Evolutionary conservation across 2,888 invertebrate species (phyloP), one percentile per base, ranked within the genome.

Genomic region (Lordiphosa andalusiaca): DNA sequence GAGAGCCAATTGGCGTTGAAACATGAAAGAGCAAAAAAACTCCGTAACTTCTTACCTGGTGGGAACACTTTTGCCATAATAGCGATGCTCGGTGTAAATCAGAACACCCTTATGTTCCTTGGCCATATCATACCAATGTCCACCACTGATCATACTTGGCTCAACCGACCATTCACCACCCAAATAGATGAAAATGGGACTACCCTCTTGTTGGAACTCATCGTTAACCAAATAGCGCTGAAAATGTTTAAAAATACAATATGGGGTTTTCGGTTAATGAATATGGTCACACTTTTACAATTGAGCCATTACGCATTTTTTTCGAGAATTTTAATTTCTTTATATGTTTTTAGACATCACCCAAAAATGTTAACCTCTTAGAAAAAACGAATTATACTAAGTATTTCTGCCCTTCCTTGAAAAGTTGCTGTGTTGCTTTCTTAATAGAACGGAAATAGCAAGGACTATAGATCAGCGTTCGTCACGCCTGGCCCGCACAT

Each of bases 1-100:
- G 10, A 1, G 7, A 0, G 1, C 0, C 5, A 5, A 40, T 1
- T 35, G 2, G 6, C n/a, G 12, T 25, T 3, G 3, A 3, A 30
- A 19, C 9, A 3, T 3, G 6, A n/a, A 9, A 5, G 2, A 2
- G 6, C 0, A 9, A n/a, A 2, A 2, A 1, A 23, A 42, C 30
- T 48, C 0, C 1, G 12, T 5, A 0, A 4, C 0, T 6, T 50
- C 91, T 91, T 88, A 95, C 95, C 75, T 67, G 6, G 92, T 93
- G 0, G 95, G 95, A 62, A 91, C 90, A 69, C 94, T 95, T 44
- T 91, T 69, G 1, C 96, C 96, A 84, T 96, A 96, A 87, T 92
- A 96, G 69, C 96, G 91, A 87, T 96, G 96, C 85, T 96, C 96
- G 0, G 95, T 92, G 71, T 93, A 93, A 84, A 94, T 93, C 67